A percentile compares a stretch with the other conserved stretches of the same genome.
Evolutionary conservation across 2,888 invertebrate genomes (phyloP).

Genomic region (Syrphus vitripennis): DNA sequence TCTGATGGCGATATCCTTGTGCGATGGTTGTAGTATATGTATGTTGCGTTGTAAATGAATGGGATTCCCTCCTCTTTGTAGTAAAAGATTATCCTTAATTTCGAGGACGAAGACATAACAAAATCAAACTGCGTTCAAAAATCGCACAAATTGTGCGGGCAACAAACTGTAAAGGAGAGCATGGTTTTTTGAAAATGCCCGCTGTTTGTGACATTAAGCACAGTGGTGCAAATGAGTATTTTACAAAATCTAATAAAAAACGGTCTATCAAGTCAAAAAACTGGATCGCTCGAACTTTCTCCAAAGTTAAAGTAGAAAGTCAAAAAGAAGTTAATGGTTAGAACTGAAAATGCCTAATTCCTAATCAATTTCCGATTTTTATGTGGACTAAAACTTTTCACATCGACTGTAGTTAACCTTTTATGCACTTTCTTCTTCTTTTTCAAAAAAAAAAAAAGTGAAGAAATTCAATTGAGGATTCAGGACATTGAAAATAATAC

Average conservation of each 20-base stretch:
- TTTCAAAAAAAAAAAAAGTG: background rate
- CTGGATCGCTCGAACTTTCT: no score
- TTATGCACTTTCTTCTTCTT: background rate
- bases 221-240: constrained; percentile 32
- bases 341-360: no score
- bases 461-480: background rate
- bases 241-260: no score
- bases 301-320: no score
- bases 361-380: no score
- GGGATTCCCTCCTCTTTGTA: constrained; percentile 43
- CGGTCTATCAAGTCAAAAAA: no score
- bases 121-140: constrained; percentile 48
- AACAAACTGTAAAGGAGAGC: constrained; percentile 45
- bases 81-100: constrained; percentile 12
- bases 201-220: constrained; percentile 9
- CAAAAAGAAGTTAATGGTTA: no score
- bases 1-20: constrained; percentile 12
- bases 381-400: background rate
- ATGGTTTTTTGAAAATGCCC: background rate
- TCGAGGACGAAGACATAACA: constrained; percentile 16
- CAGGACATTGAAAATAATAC: constrained; percentile 30
- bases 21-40: constrained; percentile 16
- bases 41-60: constrained; percentile 44
- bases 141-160: constrained; percentile 43
- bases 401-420: constrained; percentile 23